A percentile compares a stretch with the other conserved stretches of the same genome.
phyloP scores from a whole-genome alignment of 2,113 vertebrate genomes.

The Conger conger region DNA sequence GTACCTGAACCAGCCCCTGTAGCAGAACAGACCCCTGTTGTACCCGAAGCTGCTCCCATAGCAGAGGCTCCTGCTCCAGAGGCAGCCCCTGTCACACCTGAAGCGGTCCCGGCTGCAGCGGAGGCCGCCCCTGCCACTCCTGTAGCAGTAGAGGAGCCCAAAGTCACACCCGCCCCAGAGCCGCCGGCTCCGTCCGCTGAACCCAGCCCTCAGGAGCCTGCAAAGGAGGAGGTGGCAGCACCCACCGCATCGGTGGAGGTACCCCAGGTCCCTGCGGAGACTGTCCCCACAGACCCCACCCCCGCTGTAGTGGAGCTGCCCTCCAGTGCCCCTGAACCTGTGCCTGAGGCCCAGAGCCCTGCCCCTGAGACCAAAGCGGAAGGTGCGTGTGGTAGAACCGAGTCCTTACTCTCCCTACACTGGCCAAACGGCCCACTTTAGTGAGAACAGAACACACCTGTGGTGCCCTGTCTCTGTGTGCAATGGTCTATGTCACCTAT shows the following conservation, averaged over 20 bases:
- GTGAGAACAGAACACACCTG: background rate
- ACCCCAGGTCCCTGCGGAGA: background rate
- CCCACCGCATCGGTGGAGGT: background rate
- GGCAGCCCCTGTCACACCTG: conserved; percentile 22
- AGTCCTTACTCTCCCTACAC: background rate
- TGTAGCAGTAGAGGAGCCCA: background rate
- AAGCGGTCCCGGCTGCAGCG: background rate
- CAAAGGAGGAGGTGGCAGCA: background rate
- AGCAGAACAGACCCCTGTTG: conserved; percentile 26
- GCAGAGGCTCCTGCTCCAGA: too few relatives aligned
- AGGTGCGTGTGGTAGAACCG: conserved; percentile 6
- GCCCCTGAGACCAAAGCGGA: conserved; percentile 13
- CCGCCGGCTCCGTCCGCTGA: background rate
- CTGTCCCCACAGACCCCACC: background rate
- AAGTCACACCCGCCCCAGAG: background rate
- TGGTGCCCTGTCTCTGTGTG: background rate
- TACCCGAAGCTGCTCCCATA: conserved; percentile 17
- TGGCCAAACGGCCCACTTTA: background rate
- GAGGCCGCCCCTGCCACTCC: background rate
- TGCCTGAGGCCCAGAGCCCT: background rate
- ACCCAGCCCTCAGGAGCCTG: background rate
- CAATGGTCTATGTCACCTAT: background rate
- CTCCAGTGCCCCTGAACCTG: background rate
- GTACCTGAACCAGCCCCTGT: conserved; percentile 13
- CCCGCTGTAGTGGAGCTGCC: background rate